Base-by-base conservation (phyloP, 2,888 invertebrate species). In the Mechanitis mazaeus region DNA sequence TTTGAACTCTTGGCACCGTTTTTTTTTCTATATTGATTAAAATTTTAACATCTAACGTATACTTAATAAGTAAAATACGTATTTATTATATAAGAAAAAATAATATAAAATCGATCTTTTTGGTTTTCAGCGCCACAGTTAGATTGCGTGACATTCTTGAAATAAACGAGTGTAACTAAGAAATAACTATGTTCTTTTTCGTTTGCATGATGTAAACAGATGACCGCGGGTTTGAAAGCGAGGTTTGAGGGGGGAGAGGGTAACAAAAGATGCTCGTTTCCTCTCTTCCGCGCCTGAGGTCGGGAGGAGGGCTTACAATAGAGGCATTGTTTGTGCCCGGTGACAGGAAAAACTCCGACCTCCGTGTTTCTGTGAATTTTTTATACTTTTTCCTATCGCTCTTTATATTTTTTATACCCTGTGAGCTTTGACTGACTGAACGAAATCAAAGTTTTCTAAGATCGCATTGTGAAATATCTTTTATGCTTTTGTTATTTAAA, bases 331-430 rank as follows among this genome's bases (percentile, higher is more conserved):
- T 89, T 89, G 87, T 88, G 83, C 84, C 84, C 88, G 87, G 87
- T 88, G 89, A 88, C 89, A 87, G 89, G 89, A 89, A 89, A 90
- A 90, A 88, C 90, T 87, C 86, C 88, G 83, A 89, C 89, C 89
- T 87, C 89, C 84, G 86, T 88, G 87, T 87, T 87, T 85, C 87
- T 86, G 83, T 87, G 86, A 85, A 85, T 87, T 88, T 88, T 89
- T 89, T 88, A 86, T 87, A 86, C 80, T 78, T 83, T 77, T 82
- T 80, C 79, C 60, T 83, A 83, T 69, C 78, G 69, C 72, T 75
- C 73, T 76, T 75, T 72, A 71, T 71, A 74, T 76, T 81, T 84
- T 80, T 74, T 73, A 72, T 76, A 69, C 71, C 68, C 78, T 71
- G 81, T 81, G 81, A 84, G 80, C 83, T 88, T 87, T 88, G 86